A percentile compares a stretch with the other conserved stretches of the same genome.
Conservation (phyloP, 2,888 invertebrate genomes). For the Ennomos erosarius region DNA sequence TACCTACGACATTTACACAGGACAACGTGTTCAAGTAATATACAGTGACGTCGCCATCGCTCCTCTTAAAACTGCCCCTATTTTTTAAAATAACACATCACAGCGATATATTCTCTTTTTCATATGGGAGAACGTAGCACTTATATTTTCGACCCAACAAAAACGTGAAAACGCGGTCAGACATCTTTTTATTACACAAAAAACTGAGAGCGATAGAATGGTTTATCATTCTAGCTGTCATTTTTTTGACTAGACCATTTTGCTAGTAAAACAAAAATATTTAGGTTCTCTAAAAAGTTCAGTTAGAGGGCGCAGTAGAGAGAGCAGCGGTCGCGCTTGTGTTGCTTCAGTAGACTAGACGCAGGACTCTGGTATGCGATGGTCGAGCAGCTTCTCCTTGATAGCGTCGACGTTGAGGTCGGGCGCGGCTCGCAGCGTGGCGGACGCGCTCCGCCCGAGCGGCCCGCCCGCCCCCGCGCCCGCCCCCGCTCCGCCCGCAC, state of each 20-base stretch:
- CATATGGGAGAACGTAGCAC: background rate
- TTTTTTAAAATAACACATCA: background rate
- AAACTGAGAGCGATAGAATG: background rate
- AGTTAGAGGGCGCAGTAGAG: background rate
- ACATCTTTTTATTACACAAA: slow-evolving; percentile 2
- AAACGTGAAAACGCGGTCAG: slow-evolving; percentile 6
- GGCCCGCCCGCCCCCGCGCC: slow-evolving; percentile 48
- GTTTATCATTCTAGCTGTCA: no score
- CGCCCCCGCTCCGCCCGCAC: slow-evolving; percentile 60
- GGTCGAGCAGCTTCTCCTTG: slow-evolving; percentile 94
- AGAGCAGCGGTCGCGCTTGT: slow-evolving; percentile 2
- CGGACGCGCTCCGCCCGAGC: slow-evolving; percentile 78
- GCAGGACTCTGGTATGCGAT: slow-evolving; percentile 94
- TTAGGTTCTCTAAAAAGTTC: background rate
- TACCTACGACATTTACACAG: slow-evolving; percentile 64
- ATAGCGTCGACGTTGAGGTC: slow-evolving; percentile 93
- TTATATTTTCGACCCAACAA: background rate
- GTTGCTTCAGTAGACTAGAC: slow-evolving; percentile 83
- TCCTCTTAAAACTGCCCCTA: background rate
- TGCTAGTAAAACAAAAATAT: background rate
- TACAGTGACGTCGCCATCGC: slow-evolving; percentile 12
- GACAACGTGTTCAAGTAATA: slow-evolving; percentile 41
- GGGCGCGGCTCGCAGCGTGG: slow-evolving; percentile 74
- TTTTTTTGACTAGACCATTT: no score
- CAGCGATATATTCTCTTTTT: background rate